These are phyloP conservation scores for Corbicula japonica DNA, from an alignment of 2,888 invertebrate species.

Conservation along the genomic window DNA sequence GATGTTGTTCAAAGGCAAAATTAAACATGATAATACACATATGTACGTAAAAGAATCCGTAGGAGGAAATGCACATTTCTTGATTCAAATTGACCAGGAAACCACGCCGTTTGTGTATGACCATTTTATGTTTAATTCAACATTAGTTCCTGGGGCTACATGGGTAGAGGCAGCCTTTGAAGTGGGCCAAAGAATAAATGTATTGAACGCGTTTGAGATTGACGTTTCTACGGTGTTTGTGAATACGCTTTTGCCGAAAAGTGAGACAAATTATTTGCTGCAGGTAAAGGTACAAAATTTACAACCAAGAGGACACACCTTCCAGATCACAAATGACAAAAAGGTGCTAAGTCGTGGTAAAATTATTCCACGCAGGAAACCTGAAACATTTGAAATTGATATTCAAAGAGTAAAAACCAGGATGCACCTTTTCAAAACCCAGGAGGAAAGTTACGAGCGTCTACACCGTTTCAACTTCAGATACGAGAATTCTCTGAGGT, in stretches of 20 bases:
- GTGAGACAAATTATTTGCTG: background rate
- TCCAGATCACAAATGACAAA: background rate
- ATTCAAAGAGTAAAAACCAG: background rate
- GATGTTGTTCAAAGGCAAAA: conserved; percentile 31
- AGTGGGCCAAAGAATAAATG: conserved; percentile 23
- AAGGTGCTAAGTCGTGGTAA: background rate
- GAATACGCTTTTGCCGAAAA: conserved; percentile 16
- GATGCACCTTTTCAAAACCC: background rate
- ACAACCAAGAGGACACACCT: background rate
- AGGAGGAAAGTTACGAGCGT: conserved; percentile 27
- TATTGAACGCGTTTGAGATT: background rate
- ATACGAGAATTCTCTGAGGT: conserved; percentile 23
- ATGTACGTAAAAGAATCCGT: background rate
- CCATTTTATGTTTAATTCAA: conserved; percentile 46
- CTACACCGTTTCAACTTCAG: conserved; percentile 18
- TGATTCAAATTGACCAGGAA: conserved; percentile 33
- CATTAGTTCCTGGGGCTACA: conserved; percentile 61
- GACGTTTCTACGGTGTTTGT: conserved; percentile 25
- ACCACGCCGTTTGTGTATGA: conserved; percentile 61
- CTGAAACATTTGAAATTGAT: background rate
- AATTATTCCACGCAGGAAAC: background rate
- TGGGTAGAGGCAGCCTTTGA: conserved; percentile 58
- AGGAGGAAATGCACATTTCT: conserved; percentile 5
- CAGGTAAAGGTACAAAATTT: conserved; percentile 6
- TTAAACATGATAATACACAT: background rate